Percentiles rank a stretch among this genome's conserved stretches.
Evolutionary conservation across 2,797 vertebrate species (phyloP).

Genomic region (Eremophila alpestris): DNA sequence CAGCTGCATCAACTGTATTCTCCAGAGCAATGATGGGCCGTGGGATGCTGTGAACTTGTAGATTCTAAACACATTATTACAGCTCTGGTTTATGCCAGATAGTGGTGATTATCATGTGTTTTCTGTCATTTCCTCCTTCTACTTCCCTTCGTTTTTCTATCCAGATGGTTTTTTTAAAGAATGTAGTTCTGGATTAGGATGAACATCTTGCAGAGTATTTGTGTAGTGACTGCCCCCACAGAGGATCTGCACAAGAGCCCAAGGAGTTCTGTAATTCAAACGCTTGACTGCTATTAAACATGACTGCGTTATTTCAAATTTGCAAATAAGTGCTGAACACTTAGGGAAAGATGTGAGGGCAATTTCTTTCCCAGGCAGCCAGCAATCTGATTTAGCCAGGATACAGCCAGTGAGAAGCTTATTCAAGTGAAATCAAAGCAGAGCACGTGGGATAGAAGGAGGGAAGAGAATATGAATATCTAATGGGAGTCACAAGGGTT

Average conservation of each 20-base stretch:
- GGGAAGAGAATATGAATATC: neutral
- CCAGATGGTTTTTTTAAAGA: neutral
- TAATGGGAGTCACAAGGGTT: neutral
- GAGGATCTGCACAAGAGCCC: neutral
- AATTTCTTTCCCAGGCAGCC: neutral
- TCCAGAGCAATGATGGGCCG: neutral
- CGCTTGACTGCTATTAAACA: neutral
- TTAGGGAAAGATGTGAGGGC: neutral
- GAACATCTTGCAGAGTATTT: neutral
- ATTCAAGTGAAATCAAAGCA: neutral
- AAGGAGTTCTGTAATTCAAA: neutral
- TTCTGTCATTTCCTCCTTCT: slow-evolving; percentile 12
- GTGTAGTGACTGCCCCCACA: neutral
- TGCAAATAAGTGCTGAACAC: neutral
- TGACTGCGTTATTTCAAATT: neutral
- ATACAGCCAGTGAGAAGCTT: neutral
- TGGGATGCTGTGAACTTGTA: neutral
- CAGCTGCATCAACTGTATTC: neutral
- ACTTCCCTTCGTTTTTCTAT: neutral
- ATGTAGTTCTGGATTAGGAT: neutral
- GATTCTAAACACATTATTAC: neutral
- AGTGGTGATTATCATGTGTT: neutral
- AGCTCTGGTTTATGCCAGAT: neutral
- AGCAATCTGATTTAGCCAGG: neutral
- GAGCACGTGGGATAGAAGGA: neutral